A percentile compares a stretch with the other conserved stretches of the same genome.
Evolutionary conservation across 2,797 vertebrate genomes (phyloP).

Genomic region (Anguilla pacifica): DNA sequence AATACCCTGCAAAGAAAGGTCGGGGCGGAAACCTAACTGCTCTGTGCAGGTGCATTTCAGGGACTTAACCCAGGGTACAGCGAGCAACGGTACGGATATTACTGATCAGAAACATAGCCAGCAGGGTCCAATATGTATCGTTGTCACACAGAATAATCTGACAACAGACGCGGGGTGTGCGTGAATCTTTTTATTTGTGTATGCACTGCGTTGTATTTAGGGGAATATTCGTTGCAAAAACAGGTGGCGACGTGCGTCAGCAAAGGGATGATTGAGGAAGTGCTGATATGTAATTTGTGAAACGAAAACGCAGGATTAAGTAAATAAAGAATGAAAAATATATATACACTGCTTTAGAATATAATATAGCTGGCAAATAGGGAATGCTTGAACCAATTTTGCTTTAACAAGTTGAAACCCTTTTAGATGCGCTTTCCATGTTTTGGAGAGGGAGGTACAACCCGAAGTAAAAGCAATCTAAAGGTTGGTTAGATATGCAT

Average conservation of each 20-base stretch:
- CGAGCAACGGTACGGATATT: slow-evolving; percentile 9
- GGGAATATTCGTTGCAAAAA: not conserved
- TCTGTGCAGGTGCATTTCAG: slow-evolving; percentile 51
- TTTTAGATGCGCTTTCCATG: not conserved
- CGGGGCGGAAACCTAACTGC: slow-evolving; percentile 48
- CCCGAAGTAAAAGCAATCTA: slow-evolving; percentile 14
- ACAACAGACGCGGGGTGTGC: not conserved
- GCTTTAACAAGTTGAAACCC: not conserved
- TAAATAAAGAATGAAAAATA: not conserved
- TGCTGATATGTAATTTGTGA: not conserved
- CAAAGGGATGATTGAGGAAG: not conserved
- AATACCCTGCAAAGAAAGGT: not conserved
- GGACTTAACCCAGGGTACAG: slow-evolving; percentile 39
- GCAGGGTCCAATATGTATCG: not conserved
- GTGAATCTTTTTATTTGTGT: not conserved
- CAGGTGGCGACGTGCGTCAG: not conserved
- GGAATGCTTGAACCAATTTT: not conserved
- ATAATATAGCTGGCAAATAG: not conserved
- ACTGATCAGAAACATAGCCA: slow-evolving; percentile 7
- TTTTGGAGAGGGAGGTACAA: not conserved
- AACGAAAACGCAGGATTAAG: not conserved
- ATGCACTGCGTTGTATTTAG: not conserved
- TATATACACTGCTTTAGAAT: not conserved
- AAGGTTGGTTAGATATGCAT: slow-evolving; percentile 9
- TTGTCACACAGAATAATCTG: not conserved